Evolutionary conservation across 2,888 invertebrate species (phyloP).

Genomic region (Archips xylosteana): DNA sequence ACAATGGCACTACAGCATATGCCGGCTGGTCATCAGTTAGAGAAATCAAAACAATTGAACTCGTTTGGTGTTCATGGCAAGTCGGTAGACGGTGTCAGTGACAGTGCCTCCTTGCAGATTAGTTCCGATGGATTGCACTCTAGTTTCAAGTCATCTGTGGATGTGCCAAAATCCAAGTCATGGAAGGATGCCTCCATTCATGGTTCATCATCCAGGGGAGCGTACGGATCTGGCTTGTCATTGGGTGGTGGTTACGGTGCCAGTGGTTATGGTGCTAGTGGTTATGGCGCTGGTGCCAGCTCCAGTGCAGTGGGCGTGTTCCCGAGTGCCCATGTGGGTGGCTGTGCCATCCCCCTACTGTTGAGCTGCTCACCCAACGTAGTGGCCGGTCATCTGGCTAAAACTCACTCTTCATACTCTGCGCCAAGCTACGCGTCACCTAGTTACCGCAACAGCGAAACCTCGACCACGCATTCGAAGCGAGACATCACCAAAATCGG

Average conservation of each 20-base stretch:
- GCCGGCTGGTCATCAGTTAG: constrained; percentile 8
- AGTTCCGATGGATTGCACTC: constrained; percentile 57
- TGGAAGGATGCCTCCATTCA: constrained; percentile 59
- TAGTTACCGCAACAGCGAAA: constrained; percentile 67
- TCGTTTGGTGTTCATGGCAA: constrained; percentile 47
- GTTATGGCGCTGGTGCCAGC: constrained; percentile 45
- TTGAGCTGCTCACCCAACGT: constrained; percentile 78
- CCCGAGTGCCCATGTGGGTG: constrained; percentile 71
- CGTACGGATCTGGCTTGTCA: constrained; percentile 56
- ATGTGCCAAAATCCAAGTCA: constrained; percentile 53
- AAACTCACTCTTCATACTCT: constrained; percentile 51
- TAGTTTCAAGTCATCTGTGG: constrained; percentile 55
- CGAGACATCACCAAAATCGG: constrained; percentile 62
- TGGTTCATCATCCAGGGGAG: constrained; percentile 56
- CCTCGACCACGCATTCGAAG: constrained; percentile 67
- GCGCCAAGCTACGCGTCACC: constrained; percentile 56
- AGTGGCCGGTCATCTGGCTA: constrained; percentile 69
- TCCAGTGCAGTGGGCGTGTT: constrained; percentile 69
- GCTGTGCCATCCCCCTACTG: constrained; percentile 74
- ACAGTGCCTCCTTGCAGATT: constrained; percentile 54
- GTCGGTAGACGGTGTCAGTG: constrained; percentile 58
- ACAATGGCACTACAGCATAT: background rate
- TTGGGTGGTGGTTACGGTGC: constrained; percentile 43
- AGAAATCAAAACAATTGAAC: constrained; percentile 28
- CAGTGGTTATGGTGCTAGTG: constrained; percentile 36